These are phyloP conservation scores for Vulpes ferrilata DNA, from an alignment of 2,113 vertebrate species.

Conservation along the genomic window DNA sequence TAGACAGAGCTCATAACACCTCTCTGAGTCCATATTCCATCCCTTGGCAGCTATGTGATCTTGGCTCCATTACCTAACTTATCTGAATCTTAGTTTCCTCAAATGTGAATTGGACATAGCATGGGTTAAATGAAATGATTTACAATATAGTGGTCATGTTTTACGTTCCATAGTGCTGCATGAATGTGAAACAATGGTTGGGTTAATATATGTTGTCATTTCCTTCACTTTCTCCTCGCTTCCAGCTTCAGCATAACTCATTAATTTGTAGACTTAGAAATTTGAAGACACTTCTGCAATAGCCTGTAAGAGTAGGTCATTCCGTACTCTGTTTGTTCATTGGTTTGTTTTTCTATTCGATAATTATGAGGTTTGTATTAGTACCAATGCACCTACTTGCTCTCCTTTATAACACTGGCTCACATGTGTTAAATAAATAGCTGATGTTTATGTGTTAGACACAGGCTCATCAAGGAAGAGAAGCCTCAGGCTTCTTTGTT, in stretches of 20 bases:
- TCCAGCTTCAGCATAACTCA: background rate
- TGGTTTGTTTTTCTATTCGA: slow-evolving; percentile 33
- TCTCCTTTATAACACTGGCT: slow-evolving; percentile 20
- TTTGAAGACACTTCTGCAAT: background rate
- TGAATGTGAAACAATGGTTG: background rate
- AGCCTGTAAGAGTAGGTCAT: background rate
- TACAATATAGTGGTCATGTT: background rate
- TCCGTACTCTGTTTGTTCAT: background rate
- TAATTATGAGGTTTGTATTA: slow-evolving; percentile 35
- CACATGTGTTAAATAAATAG: slow-evolving; percentile 8
- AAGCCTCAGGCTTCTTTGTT: slow-evolving; percentile 8
- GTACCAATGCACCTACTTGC: background rate
- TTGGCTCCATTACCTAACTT: background rate
- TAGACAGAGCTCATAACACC: background rate
- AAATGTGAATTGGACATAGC: background rate
- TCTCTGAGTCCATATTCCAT: background rate
- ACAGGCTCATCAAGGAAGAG: background rate
- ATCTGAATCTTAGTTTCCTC: background rate
- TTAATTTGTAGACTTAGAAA: background rate
- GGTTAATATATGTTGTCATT: background rate
- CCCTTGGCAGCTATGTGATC: background rate
- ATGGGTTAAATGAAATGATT: background rate
- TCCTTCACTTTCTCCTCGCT: background rate
- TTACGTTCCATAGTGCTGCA: background rate
- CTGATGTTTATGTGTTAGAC: background rate